These are phyloP conservation scores for Crambe crambe DNA, from an alignment of 37 sponge, comb jelly and placozoan species.

Conservation along the genomic window DNA sequence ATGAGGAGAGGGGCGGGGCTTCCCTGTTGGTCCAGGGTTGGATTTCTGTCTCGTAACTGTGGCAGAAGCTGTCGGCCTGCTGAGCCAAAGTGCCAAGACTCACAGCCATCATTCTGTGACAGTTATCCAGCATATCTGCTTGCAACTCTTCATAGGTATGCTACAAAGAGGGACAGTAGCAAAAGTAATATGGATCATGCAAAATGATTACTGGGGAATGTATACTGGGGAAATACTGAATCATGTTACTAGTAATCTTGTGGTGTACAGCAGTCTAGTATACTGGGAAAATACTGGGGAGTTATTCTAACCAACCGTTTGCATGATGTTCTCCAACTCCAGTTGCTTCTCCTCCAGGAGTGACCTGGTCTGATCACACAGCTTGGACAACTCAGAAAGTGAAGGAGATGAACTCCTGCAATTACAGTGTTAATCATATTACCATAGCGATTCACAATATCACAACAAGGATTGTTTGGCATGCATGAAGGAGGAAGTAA, in stretches of 20 bases:
- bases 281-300: too few relatives aligned
- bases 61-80: constrained; percentile 39
- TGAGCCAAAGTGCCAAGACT: constrained; percentile 53
- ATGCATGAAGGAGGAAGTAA: background rate
- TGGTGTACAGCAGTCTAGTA: too few relatives aligned
- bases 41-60: constrained; percentile 51
- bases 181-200: background rate
- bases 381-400: background rate
- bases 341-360: constrained; percentile 14
- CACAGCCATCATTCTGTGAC: constrained; percentile 24
- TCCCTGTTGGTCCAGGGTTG: constrained; percentile 53
- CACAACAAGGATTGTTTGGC: background rate
- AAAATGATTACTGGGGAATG: background rate
- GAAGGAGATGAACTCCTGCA: background rate
- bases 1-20: background rate
- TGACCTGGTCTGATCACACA: background rate
- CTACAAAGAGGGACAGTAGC: background rate
- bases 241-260: too few relatives aligned
- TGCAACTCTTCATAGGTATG: background rate
- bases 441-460: background rate
- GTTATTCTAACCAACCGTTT: constrained; percentile 10
- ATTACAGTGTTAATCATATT: background rate
- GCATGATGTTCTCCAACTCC: constrained; percentile 4
- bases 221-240: too few relatives aligned
- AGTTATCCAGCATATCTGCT: constrained; percentile 8